Evolutionary conservation across 35 echinoderm and acorn worm species (phyloP), one percentile per base, ranked within the genome.

Genomic region (Chiridota heheva): DNA sequence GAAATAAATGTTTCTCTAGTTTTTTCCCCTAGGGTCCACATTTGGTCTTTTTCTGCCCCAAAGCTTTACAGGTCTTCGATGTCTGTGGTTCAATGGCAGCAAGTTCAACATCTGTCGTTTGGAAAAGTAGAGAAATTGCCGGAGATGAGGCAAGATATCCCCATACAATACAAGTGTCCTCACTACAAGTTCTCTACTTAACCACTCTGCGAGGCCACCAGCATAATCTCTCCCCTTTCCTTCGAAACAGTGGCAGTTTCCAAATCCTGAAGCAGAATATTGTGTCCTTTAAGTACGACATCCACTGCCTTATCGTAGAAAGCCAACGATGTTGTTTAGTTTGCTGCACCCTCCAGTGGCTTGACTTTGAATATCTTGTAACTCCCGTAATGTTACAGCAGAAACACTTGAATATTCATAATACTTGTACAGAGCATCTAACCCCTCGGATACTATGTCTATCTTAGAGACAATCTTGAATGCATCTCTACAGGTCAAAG

Each of bases 391-490:
- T 58, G 55, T 58, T 3, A 27, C 55, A 27, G 62, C 25, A 33
- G 33, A 66, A 1, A 27, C 62, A 1, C 27, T 66, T 36, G 62
- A 66, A 31, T 66, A 66, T 35, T 66, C 62, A 36, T 66, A 36
- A 31, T 66, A 66, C 25, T 66, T 66, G 25, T 66, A 66, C 24
- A 3, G 31, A 29, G 60, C 60, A 63, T 63, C 60, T 26, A 28
- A 63, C 8, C 60, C 60, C 60, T 63, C 60, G 17, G 60, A 63
- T 17, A 66, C 62, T 66, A 1, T 66, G 25, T 66, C 62, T 66
- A 36, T 66, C 24, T 4, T 66, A 35, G 62, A 35, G 2, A 66
- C 62, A 66, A 35, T 29, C 37, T 66, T 66, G 29, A 66, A 66
- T 16, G 62, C 24, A 66, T 66, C 62, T 27, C 55, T 58, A 27